A percentile compares a stretch with the other conserved stretches of the same genome.
Evolutionary conservation across 2,888 invertebrate genomes (phyloP).

Genomic region (Gibbula magus): DNA sequence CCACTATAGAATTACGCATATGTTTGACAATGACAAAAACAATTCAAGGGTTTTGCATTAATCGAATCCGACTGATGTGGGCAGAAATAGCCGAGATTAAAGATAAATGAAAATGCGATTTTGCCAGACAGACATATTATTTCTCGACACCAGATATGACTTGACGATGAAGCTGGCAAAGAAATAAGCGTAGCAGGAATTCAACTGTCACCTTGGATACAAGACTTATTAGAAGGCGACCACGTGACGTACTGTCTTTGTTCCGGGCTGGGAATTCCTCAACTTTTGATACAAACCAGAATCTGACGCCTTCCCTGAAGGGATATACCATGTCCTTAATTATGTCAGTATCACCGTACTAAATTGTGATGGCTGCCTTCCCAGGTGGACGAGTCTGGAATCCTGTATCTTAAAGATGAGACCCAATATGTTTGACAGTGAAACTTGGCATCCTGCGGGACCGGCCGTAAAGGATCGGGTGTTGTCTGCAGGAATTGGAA

Average conservation of each 20-base stretch:
- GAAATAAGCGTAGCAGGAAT: not conserved
- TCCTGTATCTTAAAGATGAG: conserved; percentile 8
- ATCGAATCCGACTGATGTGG: not conserved
- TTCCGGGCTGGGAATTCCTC: not conserved
- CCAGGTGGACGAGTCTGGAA: not conserved
- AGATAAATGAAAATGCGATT: conserved; percentile 7
- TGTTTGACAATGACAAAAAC: too few relatives aligned
- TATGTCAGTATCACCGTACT: conserved; percentile 11
- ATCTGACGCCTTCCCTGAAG: not conserved
- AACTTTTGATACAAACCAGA: not conserved
- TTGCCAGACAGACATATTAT: conserved; percentile 1
- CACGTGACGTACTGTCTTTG: conserved; percentile 8
- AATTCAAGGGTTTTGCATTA: too few relatives aligned
- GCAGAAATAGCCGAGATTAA: not conserved
- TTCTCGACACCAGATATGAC: conserved; percentile 6
- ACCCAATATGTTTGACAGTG: not conserved
- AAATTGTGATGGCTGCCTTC: not conserved
- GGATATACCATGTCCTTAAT: conserved; percentile 2
- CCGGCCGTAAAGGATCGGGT: not conserved
- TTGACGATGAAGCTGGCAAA: not conserved
- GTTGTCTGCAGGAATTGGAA: conserved; percentile 5
- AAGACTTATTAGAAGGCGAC: not conserved
- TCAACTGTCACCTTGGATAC: not conserved
- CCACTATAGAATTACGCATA: too few relatives aligned
- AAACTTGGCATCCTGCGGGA: not conserved